Conservation (phyloP, 1,140 invertebrate species). For the Cotesia vestalis region DNA sequence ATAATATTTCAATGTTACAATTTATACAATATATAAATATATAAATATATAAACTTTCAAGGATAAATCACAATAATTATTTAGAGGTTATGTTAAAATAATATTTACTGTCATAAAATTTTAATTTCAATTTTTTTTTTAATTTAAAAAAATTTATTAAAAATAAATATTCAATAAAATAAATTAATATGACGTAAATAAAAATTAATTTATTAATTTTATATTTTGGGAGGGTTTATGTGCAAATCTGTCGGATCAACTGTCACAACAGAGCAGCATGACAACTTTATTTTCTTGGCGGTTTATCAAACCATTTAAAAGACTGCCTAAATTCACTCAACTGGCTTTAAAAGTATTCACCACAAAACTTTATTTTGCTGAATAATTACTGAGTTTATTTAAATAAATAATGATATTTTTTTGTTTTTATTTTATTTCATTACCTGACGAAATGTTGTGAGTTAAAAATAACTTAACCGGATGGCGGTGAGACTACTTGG, state of each 20-base stretch:
- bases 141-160: too few relatives aligned
- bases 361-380: background rate
- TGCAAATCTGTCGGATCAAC: slow-evolving; percentile 10
- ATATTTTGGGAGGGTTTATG: background rate
- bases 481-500: slow-evolving; percentile 15
- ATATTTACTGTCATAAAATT: too few relatives aligned
- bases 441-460: slow-evolving; percentile 32
- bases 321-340: background rate
- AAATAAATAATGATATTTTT: background rate
- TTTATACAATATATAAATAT: too few relatives aligned
- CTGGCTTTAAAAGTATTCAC: too few relatives aligned
- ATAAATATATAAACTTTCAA: too few relatives aligned
- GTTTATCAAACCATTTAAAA: slow-evolving; percentile 10
- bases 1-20: too few relatives aligned
- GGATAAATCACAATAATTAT: too few relatives aligned
- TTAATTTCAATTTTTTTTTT: too few relatives aligned
- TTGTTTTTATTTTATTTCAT: slow-evolving; percentile 2
- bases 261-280: slow-evolving; percentile 40
- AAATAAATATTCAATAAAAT: too few relatives aligned
- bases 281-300: slow-evolving; percentile 40
- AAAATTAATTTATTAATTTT: too few relatives aligned
- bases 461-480: slow-evolving; percentile 38
- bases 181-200: too few relatives aligned
- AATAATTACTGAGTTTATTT: background rate
- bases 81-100: too few relatives aligned